Conservation (phyloP, 1,140 invertebrate genomes). For the Drosophila burlai region DNA sequence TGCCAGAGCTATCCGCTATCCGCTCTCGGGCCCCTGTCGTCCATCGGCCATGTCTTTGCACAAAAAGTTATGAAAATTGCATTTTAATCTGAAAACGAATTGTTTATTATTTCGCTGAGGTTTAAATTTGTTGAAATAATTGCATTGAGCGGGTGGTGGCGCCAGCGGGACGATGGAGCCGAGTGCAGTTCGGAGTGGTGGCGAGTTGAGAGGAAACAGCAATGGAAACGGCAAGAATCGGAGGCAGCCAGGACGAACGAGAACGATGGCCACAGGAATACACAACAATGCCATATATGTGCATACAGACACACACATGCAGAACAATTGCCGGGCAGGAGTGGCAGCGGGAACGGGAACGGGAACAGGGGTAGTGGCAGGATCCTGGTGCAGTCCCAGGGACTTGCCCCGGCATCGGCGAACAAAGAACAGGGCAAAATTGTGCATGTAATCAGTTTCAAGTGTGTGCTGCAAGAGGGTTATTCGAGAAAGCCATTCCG, state of each 20-base stretch:
- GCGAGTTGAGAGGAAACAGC: conserved; percentile 65
- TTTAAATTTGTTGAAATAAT: conserved; percentile 84
- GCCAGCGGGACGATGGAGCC: background rate
- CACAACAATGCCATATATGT: conserved; percentile 65
- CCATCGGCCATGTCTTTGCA: conserved; percentile 58
- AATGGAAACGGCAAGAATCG: conserved; percentile 68
- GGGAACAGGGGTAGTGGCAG: background rate
- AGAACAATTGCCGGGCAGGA: conserved; percentile 52
- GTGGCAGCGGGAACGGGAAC: background rate
- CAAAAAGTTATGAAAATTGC: conserved; percentile 84
- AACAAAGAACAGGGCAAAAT: conserved; percentile 80
- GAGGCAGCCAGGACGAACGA: conserved; percentile 63
- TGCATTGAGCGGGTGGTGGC: conserved; percentile 57
- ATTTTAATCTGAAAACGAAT: conserved; percentile 84
- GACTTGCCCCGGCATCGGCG: conserved; percentile 53
- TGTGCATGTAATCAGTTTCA: conserved; percentile 83
- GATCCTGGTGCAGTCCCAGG: conserved; percentile 32
- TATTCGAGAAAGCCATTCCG: conserved; percentile 75
- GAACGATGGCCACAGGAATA: conserved; percentile 48
- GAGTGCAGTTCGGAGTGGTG: conserved; percentile 15
- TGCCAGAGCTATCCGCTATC: conserved; percentile 10
- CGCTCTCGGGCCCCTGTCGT: background rate
- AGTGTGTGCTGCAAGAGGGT: conserved; percentile 60
- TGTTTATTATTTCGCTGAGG: conserved; percentile 84
- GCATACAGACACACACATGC: conserved; percentile 34